Evolutionary conservation across 2,797 vertebrate species (phyloP).

Genomic region (Eulemur coronatus): DNA sequence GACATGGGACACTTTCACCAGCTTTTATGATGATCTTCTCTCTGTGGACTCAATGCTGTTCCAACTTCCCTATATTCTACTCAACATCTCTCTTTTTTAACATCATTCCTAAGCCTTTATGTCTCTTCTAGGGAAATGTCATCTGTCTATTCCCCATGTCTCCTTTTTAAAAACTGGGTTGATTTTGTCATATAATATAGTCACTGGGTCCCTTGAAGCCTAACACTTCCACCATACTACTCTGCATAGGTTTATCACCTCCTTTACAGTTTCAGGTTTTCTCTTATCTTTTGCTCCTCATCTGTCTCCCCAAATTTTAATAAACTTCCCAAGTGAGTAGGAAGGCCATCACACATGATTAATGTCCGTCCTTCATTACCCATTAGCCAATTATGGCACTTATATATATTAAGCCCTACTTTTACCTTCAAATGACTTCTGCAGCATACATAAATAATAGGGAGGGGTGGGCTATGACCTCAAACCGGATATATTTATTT

Average conservation of each 20-base stretch:
- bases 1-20: fast-evolving
- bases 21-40: not conserved
- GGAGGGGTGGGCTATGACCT: fast-evolving
- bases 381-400: not conserved
- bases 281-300: not conserved
- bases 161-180: not conserved
- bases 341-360: not conserved
- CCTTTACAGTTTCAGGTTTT: not conserved
- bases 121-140: not conserved
- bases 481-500: not conserved
- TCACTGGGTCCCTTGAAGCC: not conserved
- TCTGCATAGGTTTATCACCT: not conserved
- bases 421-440: not conserved
- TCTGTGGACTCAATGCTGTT: not conserved
- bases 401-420: not conserved
- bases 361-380: not conserved
- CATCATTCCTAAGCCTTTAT: not conserved
- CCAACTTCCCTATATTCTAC: not conserved
- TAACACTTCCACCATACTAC: not conserved
- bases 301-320: not conserved
- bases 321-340: not conserved
- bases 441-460: not conserved
- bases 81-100: not conserved
- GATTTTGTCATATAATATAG: not conserved
- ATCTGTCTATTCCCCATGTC: not conserved